phyloP scores from a whole-genome alignment of 2,888 invertebrate species.

The Lasioglossum villosulum region DNA sequence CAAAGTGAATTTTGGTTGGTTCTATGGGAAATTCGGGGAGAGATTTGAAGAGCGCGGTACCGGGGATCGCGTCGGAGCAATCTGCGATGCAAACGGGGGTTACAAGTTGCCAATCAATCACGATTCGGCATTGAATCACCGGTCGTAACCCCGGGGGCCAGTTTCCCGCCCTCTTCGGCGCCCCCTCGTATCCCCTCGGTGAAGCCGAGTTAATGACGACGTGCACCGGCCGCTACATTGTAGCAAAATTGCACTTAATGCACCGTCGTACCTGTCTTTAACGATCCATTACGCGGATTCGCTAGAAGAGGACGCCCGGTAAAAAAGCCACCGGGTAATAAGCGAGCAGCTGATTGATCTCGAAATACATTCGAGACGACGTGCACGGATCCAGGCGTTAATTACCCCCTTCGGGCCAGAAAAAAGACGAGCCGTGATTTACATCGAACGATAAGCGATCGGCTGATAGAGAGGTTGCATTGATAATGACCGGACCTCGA shows the following conservation, averaged over 20 bases:
- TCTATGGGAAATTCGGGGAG: background rate
- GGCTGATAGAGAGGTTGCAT: constrained; percentile 53
- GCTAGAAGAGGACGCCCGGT: constrained; percentile 34
- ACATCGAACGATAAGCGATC: constrained; percentile 53
- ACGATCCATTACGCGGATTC: constrained; percentile 62
- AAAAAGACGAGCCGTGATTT: constrained; percentile 40
- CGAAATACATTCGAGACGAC: constrained; percentile 55
- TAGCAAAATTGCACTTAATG: constrained; percentile 62
- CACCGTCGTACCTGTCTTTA: constrained; percentile 63
- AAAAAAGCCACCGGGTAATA: constrained; percentile 36
- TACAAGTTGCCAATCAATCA: constrained; percentile 82
- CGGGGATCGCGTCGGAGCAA: background rate
- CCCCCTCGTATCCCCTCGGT: background rate
- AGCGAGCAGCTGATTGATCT: constrained; percentile 62
- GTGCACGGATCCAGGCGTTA: constrained; percentile 47
- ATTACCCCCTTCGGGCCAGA: constrained; percentile 41
- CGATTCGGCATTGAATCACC: constrained; percentile 80
- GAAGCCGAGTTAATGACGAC: constrained; percentile 51
- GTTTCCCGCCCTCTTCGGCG: constrained; percentile 22
- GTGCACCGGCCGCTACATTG: constrained; percentile 53
- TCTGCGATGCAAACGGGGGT: constrained; percentile 79
- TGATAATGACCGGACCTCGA: constrained; percentile 49
- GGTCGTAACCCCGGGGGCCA: constrained; percentile 69
- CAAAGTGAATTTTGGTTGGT: background rate
- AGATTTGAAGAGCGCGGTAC: background rate